Evolutionary conservation across 1,140 invertebrate genomes (phyloP), one percentile per base, ranked within the genome.

Genomic region (Himalopsyche phryganea): DNA sequence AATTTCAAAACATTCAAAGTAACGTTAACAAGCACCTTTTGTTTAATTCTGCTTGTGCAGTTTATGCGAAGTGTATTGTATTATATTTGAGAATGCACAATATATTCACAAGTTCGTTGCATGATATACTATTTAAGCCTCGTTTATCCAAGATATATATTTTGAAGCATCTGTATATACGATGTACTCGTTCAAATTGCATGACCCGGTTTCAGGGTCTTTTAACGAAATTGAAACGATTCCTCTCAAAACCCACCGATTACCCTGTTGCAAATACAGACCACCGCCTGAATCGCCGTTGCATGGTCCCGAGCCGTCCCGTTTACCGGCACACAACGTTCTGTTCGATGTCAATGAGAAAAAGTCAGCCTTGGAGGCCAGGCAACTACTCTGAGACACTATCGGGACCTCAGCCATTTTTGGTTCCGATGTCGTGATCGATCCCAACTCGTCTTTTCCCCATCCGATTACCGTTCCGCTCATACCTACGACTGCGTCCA

Each of bases 81-180:
- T n/a, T n/a, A n/a, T n/a, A n/a, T n/a, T n/a, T n/a, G n/a, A n/a
- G n/a, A n/a, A n/a, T n/a, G n/a, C n/a, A n/a, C n/a, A n/a, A n/a
- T n/a, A n/a, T n/a, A n/a, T n/a, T n/a, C n/a, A n/a, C n/a, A n/a
- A n/a, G n/a, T n/a, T n/a, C n/a, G n/a, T n/a, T n/a, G n/a, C n/a
- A n/a, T n/a, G n/a, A n/a, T n/a, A n/a, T n/a, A n/a, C n/a, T n/a
- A n/a, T n/a, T n/a, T n/a, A 28, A 28, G 3, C 9, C 3, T 28
- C 23, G 23, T 28, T 28, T 9, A 28, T 28, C 23, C 23, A 28
- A 5, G 23, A 28, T 5, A 28, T 28, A 51, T 73, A 76, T 68
- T 79, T 75, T 1, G 76, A 73, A 3, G 75, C 66, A 62, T 83
- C 80, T 2, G 72, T 74, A 58, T 79, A 83, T 5, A 83, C 69